These are phyloP conservation scores for Diorhabda elongata DNA, from an alignment of 1,140 invertebrate genomes.

Conservation along the genomic window DNA sequence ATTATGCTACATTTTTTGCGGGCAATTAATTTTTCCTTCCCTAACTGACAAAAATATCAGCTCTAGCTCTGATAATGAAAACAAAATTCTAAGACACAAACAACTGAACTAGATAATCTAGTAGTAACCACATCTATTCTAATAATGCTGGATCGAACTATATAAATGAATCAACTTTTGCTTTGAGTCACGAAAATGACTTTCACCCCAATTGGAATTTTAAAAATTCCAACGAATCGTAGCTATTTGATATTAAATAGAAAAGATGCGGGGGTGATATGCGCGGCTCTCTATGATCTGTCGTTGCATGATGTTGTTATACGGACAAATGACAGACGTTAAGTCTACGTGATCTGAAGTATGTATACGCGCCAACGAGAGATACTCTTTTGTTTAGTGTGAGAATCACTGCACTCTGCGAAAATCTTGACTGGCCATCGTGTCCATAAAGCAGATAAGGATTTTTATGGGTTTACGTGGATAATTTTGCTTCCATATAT, in stretches of 20 bases:
- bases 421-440: constrained; percentile 24
- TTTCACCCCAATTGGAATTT: no score
- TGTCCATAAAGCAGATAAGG: constrained; percentile 21
- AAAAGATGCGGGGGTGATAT: constrained; percentile 34
- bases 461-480: constrained; percentile 20
- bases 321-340: constrained; percentile 40
- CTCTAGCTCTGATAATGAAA: no score
- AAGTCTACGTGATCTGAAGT: constrained; percentile 39
- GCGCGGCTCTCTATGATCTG: constrained; percentile 29
- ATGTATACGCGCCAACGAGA: constrained; percentile 28
- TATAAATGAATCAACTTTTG: no score
- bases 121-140: no score
- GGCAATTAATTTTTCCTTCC: no score
- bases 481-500: constrained; percentile 21
- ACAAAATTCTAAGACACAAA: no score
- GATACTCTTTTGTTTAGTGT: constrained; percentile 22
- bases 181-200: no score
- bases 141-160: no score
- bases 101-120: no score
- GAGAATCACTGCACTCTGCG: constrained; percentile 24
- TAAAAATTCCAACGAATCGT: no score
- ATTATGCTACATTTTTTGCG: no score
- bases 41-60: no score
- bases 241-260: background rate
- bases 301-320: constrained; percentile 34